phyloP scores from a whole-genome alignment of 2,113 vertebrate genomes.

The Clarias batrachus region DNA sequence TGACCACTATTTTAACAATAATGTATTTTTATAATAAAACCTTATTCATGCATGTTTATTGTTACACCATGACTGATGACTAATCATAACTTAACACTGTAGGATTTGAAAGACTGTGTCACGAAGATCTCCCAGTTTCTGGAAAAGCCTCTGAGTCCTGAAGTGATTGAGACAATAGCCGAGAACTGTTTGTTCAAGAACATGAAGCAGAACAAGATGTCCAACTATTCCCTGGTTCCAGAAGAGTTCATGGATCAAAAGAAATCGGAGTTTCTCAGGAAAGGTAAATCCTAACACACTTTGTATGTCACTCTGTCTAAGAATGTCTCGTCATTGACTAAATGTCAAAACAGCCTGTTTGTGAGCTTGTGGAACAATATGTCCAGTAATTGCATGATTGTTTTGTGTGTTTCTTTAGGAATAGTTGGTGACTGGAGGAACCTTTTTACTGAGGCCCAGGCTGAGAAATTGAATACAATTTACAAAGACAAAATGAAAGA shows the following conservation, averaged over 20 bases:
- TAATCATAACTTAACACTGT: constrained; percentile 5
- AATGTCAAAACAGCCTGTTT: not conserved
- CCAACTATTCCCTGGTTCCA: constrained; percentile 68
- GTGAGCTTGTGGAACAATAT: no score
- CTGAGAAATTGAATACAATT: constrained; percentile 62
- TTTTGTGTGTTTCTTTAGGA: constrained; percentile 60
- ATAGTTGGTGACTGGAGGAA: constrained; percentile 72
- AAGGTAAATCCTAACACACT: constrained; percentile 58
- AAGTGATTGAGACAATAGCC: constrained; percentile 60
- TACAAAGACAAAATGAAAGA: constrained; percentile 69
- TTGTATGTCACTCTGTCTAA: not conserved
- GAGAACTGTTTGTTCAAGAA: constrained; percentile 66
- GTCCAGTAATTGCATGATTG: not conserved
- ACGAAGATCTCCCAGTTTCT: constrained; percentile 59
- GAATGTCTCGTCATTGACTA: not conserved
- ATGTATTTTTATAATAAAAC: not conserved
- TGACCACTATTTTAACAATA: not conserved
- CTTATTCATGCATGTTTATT: not conserved
- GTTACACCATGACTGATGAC: not conserved
- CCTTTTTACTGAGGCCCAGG: constrained; percentile 61
- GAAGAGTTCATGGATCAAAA: constrained; percentile 62
- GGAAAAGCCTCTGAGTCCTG: constrained; percentile 58
- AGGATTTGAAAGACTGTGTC: constrained; percentile 64
- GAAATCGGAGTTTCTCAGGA: constrained; percentile 69
- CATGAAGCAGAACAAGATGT: constrained; percentile 74